Base-by-base conservation (phyloP, 2,797 vertebrate species). In the Leucoraja ocellata region DNA sequence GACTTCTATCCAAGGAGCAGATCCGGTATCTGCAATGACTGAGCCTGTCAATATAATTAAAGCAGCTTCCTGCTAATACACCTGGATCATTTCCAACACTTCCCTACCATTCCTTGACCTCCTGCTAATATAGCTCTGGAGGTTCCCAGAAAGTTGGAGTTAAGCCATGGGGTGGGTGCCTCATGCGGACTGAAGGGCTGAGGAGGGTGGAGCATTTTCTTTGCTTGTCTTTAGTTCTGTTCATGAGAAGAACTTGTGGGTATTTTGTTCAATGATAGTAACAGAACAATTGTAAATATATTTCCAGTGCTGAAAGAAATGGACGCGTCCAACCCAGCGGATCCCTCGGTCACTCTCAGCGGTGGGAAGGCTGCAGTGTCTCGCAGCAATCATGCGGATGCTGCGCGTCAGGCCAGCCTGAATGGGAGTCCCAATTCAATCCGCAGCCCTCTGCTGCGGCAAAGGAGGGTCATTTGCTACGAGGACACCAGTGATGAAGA, bases 381-480 rank as follows among this genome's bases (percentile, higher is more conserved):
- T 94, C 94, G 95, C 39, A 95, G 94, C 93, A 96, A 95, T 93
- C 96, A 95, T 0, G 74, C 93, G 93, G 97, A 97, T 0, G 61
- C 94, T 0, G 94, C 95, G 74, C 95, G 95, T 80, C 97, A 97
- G 0, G 94, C 96, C 93, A 96, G 96, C 39, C 94, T 97, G 28
- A 96, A 95, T 0, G 97, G 96, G 11, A 98, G 97, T 94, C 96
- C 97, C 0, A 95, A 96, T 93, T 96, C 95, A 9, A 93, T 95
- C n/a, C 97, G 97, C 91, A 98, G 97, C 94, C 98, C 98, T 0
- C 97, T 99, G 18, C 96, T 98, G 74, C 96, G 97, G 1, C 98
- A 99, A 95, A 96, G 96, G 0, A 96, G 95, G 32, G 95, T 99
- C 54, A 95, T 96, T 93, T 97, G 97, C 95, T 97, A 96, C 0